Evolutionary conservation across 1,140 invertebrate species (phyloP), one percentile per base, ranked within the genome.

Genomic region (Atta texana): DNA sequence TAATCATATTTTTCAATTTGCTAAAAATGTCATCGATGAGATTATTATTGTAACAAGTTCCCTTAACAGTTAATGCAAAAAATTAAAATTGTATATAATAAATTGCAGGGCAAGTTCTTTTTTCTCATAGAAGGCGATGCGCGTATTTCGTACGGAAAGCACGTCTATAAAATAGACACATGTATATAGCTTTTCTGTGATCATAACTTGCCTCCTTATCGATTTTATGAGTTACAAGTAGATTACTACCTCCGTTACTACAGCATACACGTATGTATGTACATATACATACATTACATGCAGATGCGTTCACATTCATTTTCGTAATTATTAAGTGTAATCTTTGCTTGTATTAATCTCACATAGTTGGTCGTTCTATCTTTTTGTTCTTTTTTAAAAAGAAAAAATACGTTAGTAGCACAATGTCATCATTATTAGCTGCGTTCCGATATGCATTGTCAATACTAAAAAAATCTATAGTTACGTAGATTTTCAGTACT

Each of bases 111-210:
- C 14, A 71, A 57, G 16, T 39, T 21, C n/a, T 39, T 68, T 21
- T 53, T 34, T 72, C 21, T 81, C 24, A 3, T 44, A 10, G 21
- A 80, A 34, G 6, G 53, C 21, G 53, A 34, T 18, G 49, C n/a
- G 18, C 34, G 53, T 53, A 28, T 63, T 84, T 75, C 7, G n/a
- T 72, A 66, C 14, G 12, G 34, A 55, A 74, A 59, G 31, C 55
- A 59, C 24, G 68, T 71, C 64, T 69, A 44, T 49, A 57, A 87
- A 64, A 28, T 66, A 72, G 66, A n/a, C 64, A 71, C 77, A 51
- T 64, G 63, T 53, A 74, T 85, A 89, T 86, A 93, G 88, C 91
- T 92, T 93, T 90, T 91, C 92, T 93, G 91, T 93, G 92, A 93
- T 93, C 89, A 90, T 87, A 89, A 90, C 74, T 84, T 90, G 77